A percentile compares a stretch with the other conserved stretches of the same genome.
Conservation (phyloP, 2,888 invertebrate species). For the Hipparchia sbordonii region DNA sequence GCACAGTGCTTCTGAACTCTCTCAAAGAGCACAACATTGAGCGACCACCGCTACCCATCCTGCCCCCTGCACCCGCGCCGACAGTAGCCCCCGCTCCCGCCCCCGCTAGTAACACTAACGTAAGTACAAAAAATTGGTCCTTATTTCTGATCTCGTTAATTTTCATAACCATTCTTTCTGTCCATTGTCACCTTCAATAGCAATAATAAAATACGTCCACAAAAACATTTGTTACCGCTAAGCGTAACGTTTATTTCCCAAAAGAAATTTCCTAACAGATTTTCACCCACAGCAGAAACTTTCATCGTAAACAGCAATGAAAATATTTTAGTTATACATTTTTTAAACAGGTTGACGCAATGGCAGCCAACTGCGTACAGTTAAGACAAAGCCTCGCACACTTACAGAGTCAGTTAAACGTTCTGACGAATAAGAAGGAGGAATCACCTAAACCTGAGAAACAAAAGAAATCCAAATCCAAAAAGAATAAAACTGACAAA, state of each 20-base stretch:
- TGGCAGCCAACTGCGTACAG: conserved; percentile 84
- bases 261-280: neutral
- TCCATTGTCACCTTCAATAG: neutral
- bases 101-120: conserved; percentile 61
- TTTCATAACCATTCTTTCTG: too few species aligned
- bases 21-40: conserved; percentile 83
- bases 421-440: conserved; percentile 63
- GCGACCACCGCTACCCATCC: conserved; percentile 77
- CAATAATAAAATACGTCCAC: neutral
- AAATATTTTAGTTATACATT: neutral
- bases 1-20: conserved; percentile 70
- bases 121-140: conserved; percentile 35
- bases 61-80: conserved; percentile 63
- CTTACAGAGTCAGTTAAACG: conserved; percentile 82
- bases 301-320: neutral
- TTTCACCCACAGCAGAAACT: neutral
- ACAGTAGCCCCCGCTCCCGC: conserved; percentile 46
- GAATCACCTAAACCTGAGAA: conserved; percentile 68
- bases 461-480: conserved; percentile 69
- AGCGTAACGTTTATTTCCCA: neutral
- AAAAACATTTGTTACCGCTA: neutral
- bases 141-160: neutral
- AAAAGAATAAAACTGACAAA: conserved; percentile 63
- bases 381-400: conserved; percentile 83
- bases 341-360: conserved; percentile 77